Evolutionary conservation across 2,113 vertebrate species (phyloP).

Genomic region (Lepus europaeus): DNA sequence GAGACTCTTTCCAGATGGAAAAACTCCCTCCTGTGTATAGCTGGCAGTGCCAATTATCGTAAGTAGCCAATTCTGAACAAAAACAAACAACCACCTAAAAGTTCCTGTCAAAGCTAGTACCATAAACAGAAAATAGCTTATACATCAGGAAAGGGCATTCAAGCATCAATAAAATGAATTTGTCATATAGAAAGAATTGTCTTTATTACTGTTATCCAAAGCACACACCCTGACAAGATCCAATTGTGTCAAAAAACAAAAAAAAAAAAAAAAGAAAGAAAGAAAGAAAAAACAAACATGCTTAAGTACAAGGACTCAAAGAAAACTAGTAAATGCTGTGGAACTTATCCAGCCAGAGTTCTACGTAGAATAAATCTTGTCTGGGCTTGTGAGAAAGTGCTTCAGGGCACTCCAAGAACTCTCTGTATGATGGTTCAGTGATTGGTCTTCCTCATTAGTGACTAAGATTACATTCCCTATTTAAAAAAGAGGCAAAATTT

Average conservation of each 20-base stretch:
- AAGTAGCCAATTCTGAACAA: slow-evolving; percentile 53
- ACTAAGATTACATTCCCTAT: background rate
- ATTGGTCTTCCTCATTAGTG: background rate
- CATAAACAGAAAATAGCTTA: background rate
- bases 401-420: background rate
- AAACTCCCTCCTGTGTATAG: background rate
- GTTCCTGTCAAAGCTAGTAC: background rate
- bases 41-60: slow-evolving; percentile 44
- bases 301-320: slow-evolving; percentile 11
- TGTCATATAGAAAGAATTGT: background rate
- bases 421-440: background rate
- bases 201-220: slow-evolving; percentile 9
- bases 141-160: background rate
- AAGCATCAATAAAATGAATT: background rate
- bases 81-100: background rate
- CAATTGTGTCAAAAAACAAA: slow-evolving; percentile 7
- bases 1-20: slow-evolving; percentile 29
- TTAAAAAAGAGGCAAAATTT: background rate
- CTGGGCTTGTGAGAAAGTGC: background rate
- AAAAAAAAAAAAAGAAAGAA: slow-evolving; percentile 24
- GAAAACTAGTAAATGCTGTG: background rate
- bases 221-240: background rate
- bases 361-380: background rate
- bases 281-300: background rate
- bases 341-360: background rate